A percentile compares a stretch with the other conserved stretches of the same genome.
These are phyloP conservation scores for Pangasius djambal DNA, from an alignment of 2,797 vertebrate genomes.

Conservation along the genomic window DNA sequence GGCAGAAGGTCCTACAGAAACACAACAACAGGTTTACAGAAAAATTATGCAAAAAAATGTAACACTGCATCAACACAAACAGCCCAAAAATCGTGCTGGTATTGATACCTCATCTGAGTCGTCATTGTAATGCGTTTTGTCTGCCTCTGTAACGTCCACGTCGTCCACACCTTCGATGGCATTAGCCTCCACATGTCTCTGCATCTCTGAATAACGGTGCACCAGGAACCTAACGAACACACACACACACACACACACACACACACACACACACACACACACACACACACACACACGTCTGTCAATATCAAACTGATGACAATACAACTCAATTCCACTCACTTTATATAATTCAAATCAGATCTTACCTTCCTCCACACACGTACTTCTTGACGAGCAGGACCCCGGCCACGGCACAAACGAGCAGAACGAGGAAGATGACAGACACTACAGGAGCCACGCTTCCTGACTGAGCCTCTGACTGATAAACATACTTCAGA, in stretches of 20 bases:
- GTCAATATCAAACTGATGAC: neutral
- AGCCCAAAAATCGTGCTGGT: neutral
- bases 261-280: neutral
- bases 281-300: neutral
- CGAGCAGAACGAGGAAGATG: conserved; percentile 79
- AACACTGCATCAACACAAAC: neutral
- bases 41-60: too few relatives aligned
- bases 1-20: conserved; percentile 52
- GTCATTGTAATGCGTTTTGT: conserved; percentile 83
- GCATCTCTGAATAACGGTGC: conserved; percentile 90
- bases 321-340: neutral
- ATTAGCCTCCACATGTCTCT: conserved; percentile 84
- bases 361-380: conserved; percentile 90
- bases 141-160: conserved; percentile 72
- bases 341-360: neutral
- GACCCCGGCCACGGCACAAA: conserved; percentile 77
- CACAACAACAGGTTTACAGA: neutral
- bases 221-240: conserved; percentile 85
- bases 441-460: conserved; percentile 78
- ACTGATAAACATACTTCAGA: conserved; percentile 57
- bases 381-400: conserved; percentile 91
- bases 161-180: conserved; percentile 79
- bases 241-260: neutral
- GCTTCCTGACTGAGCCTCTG: conserved; percentile 68
- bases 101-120: conserved; percentile 90